These are phyloP conservation scores for Pygoscelis adeliae DNA, from an alignment of 2,113 vertebrate species.

Conservation along the genomic window DNA sequence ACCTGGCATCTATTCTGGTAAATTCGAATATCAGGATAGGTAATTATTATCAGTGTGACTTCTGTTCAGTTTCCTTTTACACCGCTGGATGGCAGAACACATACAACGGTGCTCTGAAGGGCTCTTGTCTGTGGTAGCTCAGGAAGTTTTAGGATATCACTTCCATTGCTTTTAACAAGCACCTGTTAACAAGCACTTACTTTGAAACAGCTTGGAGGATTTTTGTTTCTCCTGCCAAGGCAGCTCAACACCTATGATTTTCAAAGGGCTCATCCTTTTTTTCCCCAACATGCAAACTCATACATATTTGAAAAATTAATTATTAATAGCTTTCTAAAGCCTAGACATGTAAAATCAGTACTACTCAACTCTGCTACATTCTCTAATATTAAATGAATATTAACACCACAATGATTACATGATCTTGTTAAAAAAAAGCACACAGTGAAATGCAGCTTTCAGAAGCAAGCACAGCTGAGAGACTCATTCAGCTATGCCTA, in stretches of 20 bases:
- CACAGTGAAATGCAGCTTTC: neutral
- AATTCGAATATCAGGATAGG: neutral
- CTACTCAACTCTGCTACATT: neutral
- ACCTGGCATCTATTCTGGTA: neutral
- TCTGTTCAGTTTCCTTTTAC: neutral
- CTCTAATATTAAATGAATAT: neutral
- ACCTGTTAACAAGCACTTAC: neutral
- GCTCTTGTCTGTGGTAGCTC: neutral
- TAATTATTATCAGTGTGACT: neutral
- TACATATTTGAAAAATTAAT: neutral
- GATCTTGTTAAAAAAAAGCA: neutral
- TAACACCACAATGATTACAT: neutral
- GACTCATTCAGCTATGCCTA: neutral
- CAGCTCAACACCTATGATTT: neutral
- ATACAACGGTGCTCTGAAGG: neutral
- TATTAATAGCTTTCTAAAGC: neutral
- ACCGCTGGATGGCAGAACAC: constrained; percentile 46
- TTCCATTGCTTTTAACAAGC: neutral
- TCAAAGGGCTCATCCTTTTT: neutral
- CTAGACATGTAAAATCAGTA: neutral
- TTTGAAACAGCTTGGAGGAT: neutral
- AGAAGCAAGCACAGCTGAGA: neutral
- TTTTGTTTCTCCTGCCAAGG: neutral
- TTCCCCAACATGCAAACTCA: neutral
- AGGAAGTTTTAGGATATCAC: accelerated